Percentiles rank a stretch among this genome's conserved stretches.
Conservation (phyloP, 2,888 invertebrate species). For the Ormia ochracea region DNA sequence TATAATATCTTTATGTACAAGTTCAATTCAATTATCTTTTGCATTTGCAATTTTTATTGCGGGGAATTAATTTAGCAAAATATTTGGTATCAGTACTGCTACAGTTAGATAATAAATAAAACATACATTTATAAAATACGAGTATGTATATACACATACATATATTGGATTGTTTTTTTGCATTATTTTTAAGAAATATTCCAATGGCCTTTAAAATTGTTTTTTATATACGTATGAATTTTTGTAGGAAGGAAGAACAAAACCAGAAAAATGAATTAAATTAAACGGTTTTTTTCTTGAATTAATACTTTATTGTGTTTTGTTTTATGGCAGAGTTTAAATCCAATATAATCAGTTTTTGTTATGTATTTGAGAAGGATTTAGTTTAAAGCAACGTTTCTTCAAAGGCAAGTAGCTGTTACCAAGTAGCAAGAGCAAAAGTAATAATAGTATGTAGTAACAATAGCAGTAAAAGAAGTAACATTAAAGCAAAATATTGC, state of each 20-base stretch:
- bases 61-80: no score
- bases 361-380: not conserved
- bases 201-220: constrained; percentile 38
- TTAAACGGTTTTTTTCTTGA: not conserved
- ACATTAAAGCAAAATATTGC: constrained; percentile 51
- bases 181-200: constrained; percentile 6
- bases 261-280: constrained; percentile 1
- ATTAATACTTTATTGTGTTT: constrained; percentile 1
- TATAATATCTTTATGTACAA: no score
- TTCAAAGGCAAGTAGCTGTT: constrained; percentile 41
- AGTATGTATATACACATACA: no score
- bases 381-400: constrained; percentile 15
- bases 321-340: constrained; percentile 7
- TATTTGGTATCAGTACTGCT: constrained; percentile 30
- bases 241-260: not conserved
- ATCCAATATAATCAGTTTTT: not conserved
- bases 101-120: constrained; percentile 12
- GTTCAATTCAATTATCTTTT: no score
- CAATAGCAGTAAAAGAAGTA: not conserved
- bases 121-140: constrained; percentile 11
- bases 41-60: no score
- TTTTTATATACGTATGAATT: constrained; percentile 1
- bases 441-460: not conserved
- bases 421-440: constrained; percentile 15
- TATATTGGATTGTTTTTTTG: not conserved